Percentiles rank a stretch among this genome's conserved stretches.
These are phyloP conservation scores for Dasyurus viverrinus DNA, from an alignment of 2,113 vertebrate genomes.

Conservation along the genomic window DNA sequence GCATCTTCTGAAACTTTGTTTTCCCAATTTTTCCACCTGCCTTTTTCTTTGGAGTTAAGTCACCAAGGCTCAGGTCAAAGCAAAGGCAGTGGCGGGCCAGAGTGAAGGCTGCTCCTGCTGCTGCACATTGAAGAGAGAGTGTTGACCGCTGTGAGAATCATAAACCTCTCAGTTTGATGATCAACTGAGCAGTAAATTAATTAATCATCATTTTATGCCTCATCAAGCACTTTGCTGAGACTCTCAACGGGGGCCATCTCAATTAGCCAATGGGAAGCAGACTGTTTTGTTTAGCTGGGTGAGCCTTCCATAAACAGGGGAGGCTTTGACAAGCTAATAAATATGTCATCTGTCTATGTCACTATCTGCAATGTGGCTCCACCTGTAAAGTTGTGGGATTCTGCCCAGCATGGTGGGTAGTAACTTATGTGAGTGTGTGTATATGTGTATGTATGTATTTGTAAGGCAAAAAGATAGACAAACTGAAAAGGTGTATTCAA, in stretches of 20 bases:
- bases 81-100: constrained; percentile 86
- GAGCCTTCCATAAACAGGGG: constrained; percentile 91
- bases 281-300: constrained; percentile 95
- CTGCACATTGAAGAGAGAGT: constrained; percentile 81
- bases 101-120: constrained; percentile 83
- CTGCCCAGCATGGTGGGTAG: constrained; percentile 83
- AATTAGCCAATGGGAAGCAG: constrained; percentile 93
- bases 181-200: constrained; percentile 99
- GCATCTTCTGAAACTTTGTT: constrained; percentile 63
- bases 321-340: constrained; percentile 96
- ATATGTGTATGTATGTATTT: neutral
- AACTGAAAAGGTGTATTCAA: neutral
- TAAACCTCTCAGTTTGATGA: constrained; percentile 97
- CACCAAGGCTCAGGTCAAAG: constrained; percentile 89
- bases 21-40: constrained; percentile 36
- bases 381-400: constrained; percentile 89
- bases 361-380: constrained; percentile 86
- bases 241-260: constrained; percentile 88
- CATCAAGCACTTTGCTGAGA: constrained; percentile 96
- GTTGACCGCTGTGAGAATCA: constrained; percentile 97
- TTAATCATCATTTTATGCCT: constrained; percentile 99
- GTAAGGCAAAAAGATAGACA: neutral
- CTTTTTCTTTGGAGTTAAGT: constrained; percentile 66
- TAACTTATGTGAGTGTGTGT: constrained; percentile 72
- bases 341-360: constrained; percentile 97